These are phyloP conservation scores for Mastomys natalensis DNA, from an alignment of 2,113 vertebrate genomes.

Conservation along the genomic window DNA sequence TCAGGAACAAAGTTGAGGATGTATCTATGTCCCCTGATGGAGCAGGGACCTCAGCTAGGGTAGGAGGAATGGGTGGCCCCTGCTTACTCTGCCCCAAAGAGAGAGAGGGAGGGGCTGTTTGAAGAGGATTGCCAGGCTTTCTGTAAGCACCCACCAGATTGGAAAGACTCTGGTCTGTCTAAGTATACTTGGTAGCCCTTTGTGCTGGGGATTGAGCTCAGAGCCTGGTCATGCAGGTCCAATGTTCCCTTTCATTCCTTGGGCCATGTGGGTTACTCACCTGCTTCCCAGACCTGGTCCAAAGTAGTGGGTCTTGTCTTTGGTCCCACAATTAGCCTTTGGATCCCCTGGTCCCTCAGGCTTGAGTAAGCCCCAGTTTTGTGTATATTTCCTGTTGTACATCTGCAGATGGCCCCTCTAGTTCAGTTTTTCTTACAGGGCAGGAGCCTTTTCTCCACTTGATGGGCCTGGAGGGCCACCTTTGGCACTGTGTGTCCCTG, in stretches of 20 bases:
- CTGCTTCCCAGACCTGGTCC: not conserved
- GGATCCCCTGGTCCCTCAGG: not conserved
- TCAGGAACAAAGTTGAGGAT: too few relatives aligned
- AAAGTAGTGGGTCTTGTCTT: not conserved
- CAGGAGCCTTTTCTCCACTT: not conserved
- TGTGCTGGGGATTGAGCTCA: not conserved
- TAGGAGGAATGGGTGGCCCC: not conserved
- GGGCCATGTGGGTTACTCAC: not conserved
- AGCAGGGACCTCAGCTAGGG: not conserved
- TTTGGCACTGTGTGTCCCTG: not conserved
- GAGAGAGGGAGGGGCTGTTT: not conserved
- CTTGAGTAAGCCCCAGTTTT: not conserved
- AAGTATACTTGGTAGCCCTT: too few relatives aligned
- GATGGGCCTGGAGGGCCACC: not conserved
- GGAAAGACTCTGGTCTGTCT: too few relatives aligned
- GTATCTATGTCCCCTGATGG: not conserved
- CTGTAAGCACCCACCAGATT: not conserved
- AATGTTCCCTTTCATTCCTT: not conserved
- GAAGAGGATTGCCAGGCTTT: not conserved
- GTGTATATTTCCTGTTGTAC: not conserved
- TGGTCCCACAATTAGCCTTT: fast-evolving
- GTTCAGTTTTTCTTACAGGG: not conserved
- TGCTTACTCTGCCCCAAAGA: not conserved
- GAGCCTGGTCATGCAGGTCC: not conserved
- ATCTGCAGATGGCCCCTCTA: not conserved